Evolutionary conservation across 2,113 vertebrate genomes (phyloP).

Genomic region (Coregonus clupeaformis): DNA sequence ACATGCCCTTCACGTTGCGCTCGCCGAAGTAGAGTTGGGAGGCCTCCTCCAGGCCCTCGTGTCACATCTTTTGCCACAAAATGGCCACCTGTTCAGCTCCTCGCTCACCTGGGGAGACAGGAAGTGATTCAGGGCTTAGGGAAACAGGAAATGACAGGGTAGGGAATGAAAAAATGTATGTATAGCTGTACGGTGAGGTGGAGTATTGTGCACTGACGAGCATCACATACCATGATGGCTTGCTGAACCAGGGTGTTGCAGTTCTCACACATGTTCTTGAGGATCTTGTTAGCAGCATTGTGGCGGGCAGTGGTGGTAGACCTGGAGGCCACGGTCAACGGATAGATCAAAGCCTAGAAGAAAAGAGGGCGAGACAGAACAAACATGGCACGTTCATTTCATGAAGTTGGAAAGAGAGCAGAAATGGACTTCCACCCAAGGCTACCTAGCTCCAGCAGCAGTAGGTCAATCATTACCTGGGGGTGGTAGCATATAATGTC

Average conservation of each 20-base stretch:
- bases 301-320: slow-evolving; percentile 96
- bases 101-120: too few relatives aligned
- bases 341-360: slow-evolving; percentile 92
- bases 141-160: too few relatives aligned
- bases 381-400: too few relatives aligned
- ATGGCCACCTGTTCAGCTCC: too few relatives aligned
- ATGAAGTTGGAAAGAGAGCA: background rate
- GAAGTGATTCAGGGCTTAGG: too few relatives aligned
- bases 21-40: too few relatives aligned
- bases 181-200: too few relatives aligned
- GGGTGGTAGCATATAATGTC: slow-evolving; percentile 97
- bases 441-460: background rate
- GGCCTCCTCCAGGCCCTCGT: too few relatives aligned
- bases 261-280: slow-evolving; percentile 99
- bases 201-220: too few relatives aligned
- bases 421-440: background rate
- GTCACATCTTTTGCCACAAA: too few relatives aligned
- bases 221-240: slow-evolving; percentile 90
- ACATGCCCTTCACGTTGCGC: too few relatives aligned
- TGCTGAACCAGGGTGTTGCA: slow-evolving; percentile 97
- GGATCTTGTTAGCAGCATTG: slow-evolving; percentile 96
- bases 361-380: background rate
- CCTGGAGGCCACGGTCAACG: slow-evolving; percentile 95
- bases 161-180: too few relatives aligned
- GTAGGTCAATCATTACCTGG: slow-evolving; percentile 75